These are phyloP conservation scores for Saguinus imperator DNA, from an alignment of 2,113 vertebrate species.

Conservation along the genomic window DNA sequence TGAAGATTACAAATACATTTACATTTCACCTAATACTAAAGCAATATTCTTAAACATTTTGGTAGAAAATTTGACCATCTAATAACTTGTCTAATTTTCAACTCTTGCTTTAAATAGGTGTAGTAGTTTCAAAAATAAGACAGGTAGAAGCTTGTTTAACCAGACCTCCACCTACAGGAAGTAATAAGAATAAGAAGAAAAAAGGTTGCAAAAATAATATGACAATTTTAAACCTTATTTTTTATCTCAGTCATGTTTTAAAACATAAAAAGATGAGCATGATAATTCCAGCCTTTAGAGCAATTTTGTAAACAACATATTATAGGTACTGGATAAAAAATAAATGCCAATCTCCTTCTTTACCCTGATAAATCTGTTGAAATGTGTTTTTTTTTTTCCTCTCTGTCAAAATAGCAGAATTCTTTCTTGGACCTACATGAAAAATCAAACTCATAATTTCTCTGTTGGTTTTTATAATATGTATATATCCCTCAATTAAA, in stretches of 20 bases:
- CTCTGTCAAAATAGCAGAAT: neutral
- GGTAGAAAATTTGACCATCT: neutral
- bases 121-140: neutral
- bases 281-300: neutral
- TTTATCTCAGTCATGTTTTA: neutral
- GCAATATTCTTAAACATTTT: neutral
- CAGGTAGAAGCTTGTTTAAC: neutral
- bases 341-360: neutral
- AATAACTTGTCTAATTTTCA: neutral
- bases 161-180: neutral
- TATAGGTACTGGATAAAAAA: neutral
- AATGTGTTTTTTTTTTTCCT: neutral
- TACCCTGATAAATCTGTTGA: neutral
- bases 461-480: neutral
- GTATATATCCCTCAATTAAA: neutral
- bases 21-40: neutral
- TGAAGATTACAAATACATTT: slow-evolving; percentile 2
- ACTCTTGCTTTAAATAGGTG: neutral
- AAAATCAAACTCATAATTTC: neutral
- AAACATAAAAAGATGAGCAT: neutral
- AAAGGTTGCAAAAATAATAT: neutral
- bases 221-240: neutral
- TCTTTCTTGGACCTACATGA: neutral
- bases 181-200: neutral
- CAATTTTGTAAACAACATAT: neutral